Percentiles rank a stretch among this genome's conserved stretches.
Conservation (phyloP, 2,888 invertebrate species). For the Mystacides longicornis region DNA sequence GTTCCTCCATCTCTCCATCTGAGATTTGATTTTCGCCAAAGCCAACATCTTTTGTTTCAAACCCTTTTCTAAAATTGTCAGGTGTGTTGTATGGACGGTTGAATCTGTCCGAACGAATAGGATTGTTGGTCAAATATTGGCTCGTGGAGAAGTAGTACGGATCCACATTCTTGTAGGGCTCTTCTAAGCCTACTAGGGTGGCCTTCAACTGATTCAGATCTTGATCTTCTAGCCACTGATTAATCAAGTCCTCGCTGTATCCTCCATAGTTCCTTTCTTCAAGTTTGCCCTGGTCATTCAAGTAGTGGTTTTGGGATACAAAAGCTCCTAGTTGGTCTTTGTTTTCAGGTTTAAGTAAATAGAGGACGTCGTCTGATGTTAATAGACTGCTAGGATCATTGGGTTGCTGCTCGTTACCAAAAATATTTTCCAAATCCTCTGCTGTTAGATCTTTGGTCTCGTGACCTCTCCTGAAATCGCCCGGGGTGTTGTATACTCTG, state of each 20-base stretch:
- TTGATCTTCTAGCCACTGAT: slow-evolving; percentile 22
- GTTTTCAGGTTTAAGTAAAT: slow-evolving; percentile 30
- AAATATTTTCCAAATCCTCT: slow-evolving; percentile 10
- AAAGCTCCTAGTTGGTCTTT: slow-evolving; percentile 18
- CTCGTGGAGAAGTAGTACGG: slow-evolving; percentile 23
- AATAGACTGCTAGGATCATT: slow-evolving; percentile 14
- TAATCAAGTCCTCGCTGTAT: slow-evolving; percentile 13
- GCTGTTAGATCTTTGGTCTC: slow-evolving; percentile 30
- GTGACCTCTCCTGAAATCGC: slow-evolving; percentile 32
- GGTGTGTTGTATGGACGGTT: slow-evolving; percentile 36
- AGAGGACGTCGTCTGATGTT: slow-evolving; percentile 30
- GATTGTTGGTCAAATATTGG: slow-evolving; percentile 24
- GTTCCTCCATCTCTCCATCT: slow-evolving; percentile 40
- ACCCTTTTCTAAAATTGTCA: slow-evolving; percentile 32
- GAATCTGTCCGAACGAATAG: slow-evolving; percentile 30
- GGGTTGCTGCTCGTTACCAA: slow-evolving; percentile 6
- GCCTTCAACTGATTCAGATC: slow-evolving; percentile 19
- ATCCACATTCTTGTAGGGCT: slow-evolving; percentile 14
- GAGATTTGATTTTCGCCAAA: slow-evolving; percentile 29
- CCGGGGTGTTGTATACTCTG: slow-evolving; percentile 35
- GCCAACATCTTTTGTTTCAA: slow-evolving; percentile 32
- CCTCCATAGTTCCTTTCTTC: neutral
- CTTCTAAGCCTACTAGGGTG: slow-evolving; percentile 19
- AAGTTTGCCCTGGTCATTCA: slow-evolving; percentile 11
- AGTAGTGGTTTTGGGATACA: slow-evolving; percentile 14